These are phyloP conservation scores for Steinernema khuongi DNA, from an alignment of 1,140 invertebrate genomes.

Conservation along the genomic window DNA sequence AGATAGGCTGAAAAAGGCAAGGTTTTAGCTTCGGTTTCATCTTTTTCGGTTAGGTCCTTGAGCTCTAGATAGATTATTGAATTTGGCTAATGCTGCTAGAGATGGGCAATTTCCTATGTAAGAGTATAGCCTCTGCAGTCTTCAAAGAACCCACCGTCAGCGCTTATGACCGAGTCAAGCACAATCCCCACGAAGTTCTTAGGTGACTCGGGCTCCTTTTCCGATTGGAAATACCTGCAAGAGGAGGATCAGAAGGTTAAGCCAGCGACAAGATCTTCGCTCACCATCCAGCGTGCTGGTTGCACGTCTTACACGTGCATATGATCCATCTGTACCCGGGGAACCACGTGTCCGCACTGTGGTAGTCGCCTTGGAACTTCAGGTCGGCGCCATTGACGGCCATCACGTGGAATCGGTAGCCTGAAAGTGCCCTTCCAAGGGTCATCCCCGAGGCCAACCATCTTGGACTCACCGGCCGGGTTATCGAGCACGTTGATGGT, in stretches of 20 bases:
- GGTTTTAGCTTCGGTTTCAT: too few species aligned
- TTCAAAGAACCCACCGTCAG: constrained; percentile 3
- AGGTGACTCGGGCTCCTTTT: not conserved
- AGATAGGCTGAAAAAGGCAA: too few species aligned
- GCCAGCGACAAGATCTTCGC: not conserved
- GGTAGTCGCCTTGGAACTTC: not conserved
- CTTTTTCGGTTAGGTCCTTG: too few species aligned
- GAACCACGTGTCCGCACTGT: not conserved
- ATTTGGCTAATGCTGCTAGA: not conserved
- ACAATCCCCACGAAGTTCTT: constrained; percentile 1
- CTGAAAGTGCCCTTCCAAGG: not conserved
- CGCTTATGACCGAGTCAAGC: not conserved
- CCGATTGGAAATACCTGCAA: not conserved
- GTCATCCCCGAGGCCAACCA: not conserved
- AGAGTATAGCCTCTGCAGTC: too few species aligned
- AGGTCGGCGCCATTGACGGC: not conserved
- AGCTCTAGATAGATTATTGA: too few species aligned
- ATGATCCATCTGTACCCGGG: not conserved
- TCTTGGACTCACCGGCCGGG: not conserved
- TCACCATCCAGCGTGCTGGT: constrained; percentile 1
- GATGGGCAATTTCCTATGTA: not conserved
- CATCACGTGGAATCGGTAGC: constrained; percentile 6
- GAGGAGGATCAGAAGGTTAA: not conserved
- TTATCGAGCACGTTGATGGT: not conserved
- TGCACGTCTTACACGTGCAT: not conserved